These are phyloP conservation scores for Eustalomyia histrio DNA, from an alignment of 2,888 invertebrate species.

Conservation along the genomic window DNA sequence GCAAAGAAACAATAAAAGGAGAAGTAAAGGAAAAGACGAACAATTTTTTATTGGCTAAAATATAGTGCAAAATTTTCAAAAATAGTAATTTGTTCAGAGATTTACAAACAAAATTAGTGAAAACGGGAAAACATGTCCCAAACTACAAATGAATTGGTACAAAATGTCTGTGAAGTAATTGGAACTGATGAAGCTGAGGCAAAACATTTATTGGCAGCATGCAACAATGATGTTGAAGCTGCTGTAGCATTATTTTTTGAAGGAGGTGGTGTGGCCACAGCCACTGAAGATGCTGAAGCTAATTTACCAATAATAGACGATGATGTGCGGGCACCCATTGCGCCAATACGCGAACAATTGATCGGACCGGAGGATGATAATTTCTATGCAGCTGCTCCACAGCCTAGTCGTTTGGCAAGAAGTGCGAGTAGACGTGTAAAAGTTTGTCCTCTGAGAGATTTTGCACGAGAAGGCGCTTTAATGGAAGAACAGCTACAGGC, in stretches of 20 bases:
- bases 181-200: slow-evolving; percentile 74
- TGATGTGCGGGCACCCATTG: slow-evolving; percentile 78
- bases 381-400: slow-evolving; percentile 72
- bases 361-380: slow-evolving; percentile 78
- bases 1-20: slow-evolving; percentile 27
- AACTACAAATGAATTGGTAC: slow-evolving; percentile 69
- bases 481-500: slow-evolving; percentile 77
- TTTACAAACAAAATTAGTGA: background rate
- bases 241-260: slow-evolving; percentile 76
- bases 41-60: slow-evolving; percentile 47
- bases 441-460: slow-evolving; percentile 78
- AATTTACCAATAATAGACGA: slow-evolving; percentile 65
- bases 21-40: slow-evolving; percentile 25
- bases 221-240: slow-evolving; percentile 76
- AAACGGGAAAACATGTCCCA: slow-evolving; percentile 59
- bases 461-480: slow-evolving; percentile 77
- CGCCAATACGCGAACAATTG: slow-evolving; percentile 77
- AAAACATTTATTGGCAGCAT: slow-evolving; percentile 74
- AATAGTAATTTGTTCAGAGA: slow-evolving; percentile 17
- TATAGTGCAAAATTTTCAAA: slow-evolving; percentile 19
- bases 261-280: slow-evolving; percentile 69
- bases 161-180: slow-evolving; percentile 76
- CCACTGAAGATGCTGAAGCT: slow-evolving; percentile 55
- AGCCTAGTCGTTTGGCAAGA: slow-evolving; percentile 70
- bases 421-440: slow-evolving; percentile 73